Evolutionary conservation across 2,113 vertebrate species (phyloP), one percentile per base, ranked within the genome.

Genomic region (Perca flavescens): DNA sequence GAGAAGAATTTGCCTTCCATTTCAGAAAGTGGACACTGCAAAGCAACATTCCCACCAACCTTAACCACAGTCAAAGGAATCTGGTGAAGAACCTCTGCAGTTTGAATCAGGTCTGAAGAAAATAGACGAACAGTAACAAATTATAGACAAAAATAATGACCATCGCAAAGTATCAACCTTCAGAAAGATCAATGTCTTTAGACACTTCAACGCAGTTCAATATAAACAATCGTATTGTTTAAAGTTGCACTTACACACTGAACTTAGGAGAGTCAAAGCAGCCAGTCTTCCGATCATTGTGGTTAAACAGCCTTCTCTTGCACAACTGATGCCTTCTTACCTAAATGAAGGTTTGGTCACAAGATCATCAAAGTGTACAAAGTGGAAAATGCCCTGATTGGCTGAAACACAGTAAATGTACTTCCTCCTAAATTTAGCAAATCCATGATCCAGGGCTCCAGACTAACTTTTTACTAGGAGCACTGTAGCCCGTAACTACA

Each of bases 41-140:
- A 74, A 79, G 54, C 72, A 5, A 71, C 69, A 78, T 9, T 75
- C 0, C 47, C 80, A 1, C 86, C 86, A 80, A 43, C 16, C 71
- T 72, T n/a, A 36, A 19, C 34, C 2, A 57, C 58, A 66, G 46
- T 64, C 61, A 74, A 17, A 72, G 64, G 34, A 40, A 79, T 31
- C 16, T 22, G 64, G 0, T 9, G 6, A 56, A 52, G 36, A 74
- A 61, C 43, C 13, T 84, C 50, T 57, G 25, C 2, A 19, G 57
- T 52, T 63, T 74, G 56, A 74, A 4, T 58, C 50, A 74, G 4
- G 19, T 8, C 82, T 84, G 19, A 57, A 61, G 9, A 7, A 0
- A 3, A 36, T 36, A 71, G 9, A 54, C 5, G 52, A 2, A 46
- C 14, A 62, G 8, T 17, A 60, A 17, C 2, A 36, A 36, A 36